phyloP scores from a whole-genome alignment of 2,113 vertebrate species.

The Mustelus asterias region DNA sequence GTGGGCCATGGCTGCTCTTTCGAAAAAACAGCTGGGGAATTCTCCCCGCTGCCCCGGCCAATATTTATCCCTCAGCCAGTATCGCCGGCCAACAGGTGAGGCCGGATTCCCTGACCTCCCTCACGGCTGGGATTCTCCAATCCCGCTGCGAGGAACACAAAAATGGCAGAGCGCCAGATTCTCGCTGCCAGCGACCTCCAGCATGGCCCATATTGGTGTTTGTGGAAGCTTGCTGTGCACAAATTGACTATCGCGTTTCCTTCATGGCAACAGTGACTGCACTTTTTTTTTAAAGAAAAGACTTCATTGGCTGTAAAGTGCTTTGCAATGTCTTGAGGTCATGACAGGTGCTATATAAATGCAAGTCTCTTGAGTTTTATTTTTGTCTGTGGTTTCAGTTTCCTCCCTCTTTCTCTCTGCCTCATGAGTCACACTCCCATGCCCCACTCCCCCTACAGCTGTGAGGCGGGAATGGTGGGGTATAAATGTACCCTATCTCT shows the following conservation, averaged over 20 bases:
- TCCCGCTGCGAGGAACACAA: too few relatives aligned
- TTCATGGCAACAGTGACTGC: background rate
- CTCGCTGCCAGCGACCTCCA: too few relatives aligned
- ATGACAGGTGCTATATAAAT: background rate
- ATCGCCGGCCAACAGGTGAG: background rate
- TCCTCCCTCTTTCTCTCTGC: background rate
- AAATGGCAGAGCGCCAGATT: too few relatives aligned
- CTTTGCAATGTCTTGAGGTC: background rate
- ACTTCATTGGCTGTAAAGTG: background rate
- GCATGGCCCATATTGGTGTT: background rate
- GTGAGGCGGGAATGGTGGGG: too few relatives aligned
- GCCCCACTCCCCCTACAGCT: too few relatives aligned
- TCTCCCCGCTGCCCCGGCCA: background rate
- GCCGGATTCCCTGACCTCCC: too few relatives aligned
- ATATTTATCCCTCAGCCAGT: background rate
- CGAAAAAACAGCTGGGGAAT: background rate
- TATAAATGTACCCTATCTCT: background rate
- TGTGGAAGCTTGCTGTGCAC: background rate
- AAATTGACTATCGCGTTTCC: background rate
- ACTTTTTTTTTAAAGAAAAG: background rate
- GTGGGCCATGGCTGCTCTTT: background rate
- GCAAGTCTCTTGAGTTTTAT: background rate
- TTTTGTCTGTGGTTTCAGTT: background rate
- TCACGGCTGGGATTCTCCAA: too few relatives aligned
- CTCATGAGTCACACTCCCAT: background rate